Base-by-base conservation (phyloP, 2,113 vertebrate genomes). In the Chaetura pelagica region DNA sequence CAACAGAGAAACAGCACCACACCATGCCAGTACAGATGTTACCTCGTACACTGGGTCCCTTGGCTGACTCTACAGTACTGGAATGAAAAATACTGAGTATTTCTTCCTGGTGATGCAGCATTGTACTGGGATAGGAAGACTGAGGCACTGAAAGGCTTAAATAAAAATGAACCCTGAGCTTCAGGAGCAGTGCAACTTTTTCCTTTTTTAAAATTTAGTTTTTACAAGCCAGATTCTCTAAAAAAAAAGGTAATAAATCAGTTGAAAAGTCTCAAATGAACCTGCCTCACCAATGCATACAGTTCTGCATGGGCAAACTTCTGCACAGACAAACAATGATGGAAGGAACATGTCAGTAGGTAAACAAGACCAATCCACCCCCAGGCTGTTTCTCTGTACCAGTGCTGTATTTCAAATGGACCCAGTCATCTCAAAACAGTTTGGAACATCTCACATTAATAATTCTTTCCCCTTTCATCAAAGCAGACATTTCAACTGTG, bases 391-490 rank as follows among this genome's bases (percentile, higher is more conserved):
- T 84, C 89, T 75, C 73, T 68, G 57, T 40, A 57, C 44, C 24
- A 2, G 63, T 57, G 35, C 19, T 84, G 57, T 84, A 82, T 89
- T 95, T 92, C 73, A 94, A 76, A 94, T 72, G 6, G 86, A 93
- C 38, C 30, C 51, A 61, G 58, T 66, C 24, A 6, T 88, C 78
- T 72, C 72, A 54, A 94, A 96, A 61, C n/a, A 84, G 69, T 90
- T 85, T 87, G 84, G 59, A 96, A 84, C 89, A 96, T 55, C 61
- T 92, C 55, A 92, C 79, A 90, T 74, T 80, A 4, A 6, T 89
- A 96, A 94, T 90, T 96, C 67, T 89, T 24, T 20, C 29, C 44
- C 46, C 29, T 93, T 94, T 89, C 81, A 91, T 89, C 87, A 88
- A 61, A 91, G 64, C 32, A 93, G 62, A 32, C 51, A 72, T 96